These are phyloP conservation scores for Cantharis flavilabris DNA, from an alignment of 2,888 invertebrate genomes.

Conservation along the genomic window DNA sequence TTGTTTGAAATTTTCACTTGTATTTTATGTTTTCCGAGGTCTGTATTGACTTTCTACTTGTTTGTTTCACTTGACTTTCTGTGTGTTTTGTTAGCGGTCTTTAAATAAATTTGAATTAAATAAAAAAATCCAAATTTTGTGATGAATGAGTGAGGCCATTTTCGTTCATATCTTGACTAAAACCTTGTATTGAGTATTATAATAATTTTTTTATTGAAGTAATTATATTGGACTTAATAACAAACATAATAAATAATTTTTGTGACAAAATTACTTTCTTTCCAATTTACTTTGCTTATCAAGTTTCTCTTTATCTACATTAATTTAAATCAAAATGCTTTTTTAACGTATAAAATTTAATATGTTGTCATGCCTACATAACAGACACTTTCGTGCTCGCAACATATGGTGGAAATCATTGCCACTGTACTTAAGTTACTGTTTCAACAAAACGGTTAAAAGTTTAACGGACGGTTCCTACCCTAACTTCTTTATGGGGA, in stretches of 20 bases:
- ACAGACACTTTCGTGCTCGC: not conserved
- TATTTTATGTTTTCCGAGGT: too few species aligned
- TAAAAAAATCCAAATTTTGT: too few species aligned
- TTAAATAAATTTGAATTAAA: too few species aligned
- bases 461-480: not conserved
- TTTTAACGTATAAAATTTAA: not conserved
- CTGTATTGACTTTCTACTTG: too few species aligned
- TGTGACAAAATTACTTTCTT: not conserved
- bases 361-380: not conserved
- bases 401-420: not conserved
- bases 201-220: too few species aligned
- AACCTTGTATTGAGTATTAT: too few species aligned
- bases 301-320: not conserved
- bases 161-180: too few species aligned
- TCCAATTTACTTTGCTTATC: not conserved
- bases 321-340: not conserved
- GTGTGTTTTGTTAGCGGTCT: too few species aligned
- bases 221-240: too few species aligned
- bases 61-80: too few species aligned
- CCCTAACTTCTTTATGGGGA: not conserved
- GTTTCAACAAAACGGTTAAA: not conserved
- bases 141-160: too few species aligned
- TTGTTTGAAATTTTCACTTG: too few species aligned
- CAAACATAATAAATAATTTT: not conserved
- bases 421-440: not conserved